Conservation (phyloP, 2,113 vertebrate genomes). For the Cheirogaleus medius region DNA sequence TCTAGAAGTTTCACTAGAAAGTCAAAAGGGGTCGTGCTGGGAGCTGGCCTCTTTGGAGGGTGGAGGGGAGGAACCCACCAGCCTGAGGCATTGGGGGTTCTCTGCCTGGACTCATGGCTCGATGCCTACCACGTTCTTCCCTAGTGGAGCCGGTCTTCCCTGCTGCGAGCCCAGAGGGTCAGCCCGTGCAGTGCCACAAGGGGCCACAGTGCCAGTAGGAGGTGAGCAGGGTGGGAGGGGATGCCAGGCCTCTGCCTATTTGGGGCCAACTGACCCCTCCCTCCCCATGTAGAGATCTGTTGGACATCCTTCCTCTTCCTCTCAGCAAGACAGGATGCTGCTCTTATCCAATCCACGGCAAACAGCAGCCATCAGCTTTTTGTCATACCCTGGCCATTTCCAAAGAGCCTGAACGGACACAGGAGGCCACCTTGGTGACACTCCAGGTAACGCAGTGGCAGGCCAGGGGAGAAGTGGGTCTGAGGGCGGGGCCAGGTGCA, state of each 20-base stretch:
- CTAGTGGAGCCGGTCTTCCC: neutral
- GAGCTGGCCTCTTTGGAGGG: neutral
- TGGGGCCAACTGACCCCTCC: neutral
- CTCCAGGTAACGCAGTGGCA: neutral
- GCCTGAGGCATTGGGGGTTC: neutral
- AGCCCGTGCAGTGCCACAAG: neutral
- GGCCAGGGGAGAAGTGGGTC: fast-evolving
- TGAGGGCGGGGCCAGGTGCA: neutral
- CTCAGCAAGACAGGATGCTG: neutral
- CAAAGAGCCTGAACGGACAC: neutral
- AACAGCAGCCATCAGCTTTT: neutral
- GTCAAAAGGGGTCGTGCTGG: neutral
- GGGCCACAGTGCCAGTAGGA: neutral
- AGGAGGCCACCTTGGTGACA: neutral
- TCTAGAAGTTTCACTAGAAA: neutral
- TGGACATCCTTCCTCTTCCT: neutral
- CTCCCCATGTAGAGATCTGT: neutral
- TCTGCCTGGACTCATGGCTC: neutral
- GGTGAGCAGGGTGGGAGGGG: neutral
- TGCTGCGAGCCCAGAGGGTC: neutral
- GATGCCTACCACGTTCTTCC: neutral
- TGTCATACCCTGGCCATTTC: neutral
- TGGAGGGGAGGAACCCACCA: too few relatives aligned
- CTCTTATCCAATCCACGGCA: neutral
- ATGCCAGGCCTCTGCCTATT: fast-evolving